Base-by-base conservation (phyloP, 2,113 vertebrate species). In the Bagarius yarrelli region DNA sequence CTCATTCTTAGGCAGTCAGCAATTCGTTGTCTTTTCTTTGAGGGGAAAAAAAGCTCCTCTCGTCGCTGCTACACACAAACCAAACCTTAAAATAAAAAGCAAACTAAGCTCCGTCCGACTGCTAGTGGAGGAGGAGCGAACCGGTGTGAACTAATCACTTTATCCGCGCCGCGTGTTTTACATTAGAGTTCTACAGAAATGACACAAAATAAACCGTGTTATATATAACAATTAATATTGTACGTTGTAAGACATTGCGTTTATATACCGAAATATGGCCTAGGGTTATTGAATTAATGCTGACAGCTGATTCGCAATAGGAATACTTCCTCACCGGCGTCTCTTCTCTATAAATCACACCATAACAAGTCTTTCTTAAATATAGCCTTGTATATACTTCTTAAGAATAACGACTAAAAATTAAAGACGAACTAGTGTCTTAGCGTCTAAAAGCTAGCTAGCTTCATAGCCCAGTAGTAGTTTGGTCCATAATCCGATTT, bases 1-100 rank as follows among this genome's bases (percentile, higher is more conserved):
- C 59, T 84, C 44, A 74, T 78, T 82, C 79, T 76, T 73, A 4
- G 25, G 40, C 30, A 76, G 75, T 80, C 81, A 83, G 83, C 81
- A 83, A 56, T 84, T 86, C 80, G 55, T 80, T 74, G 47, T 64
- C 47, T 52, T 55, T 18, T 74, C 70, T 73, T 16, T 47, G 19
- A 55, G 19, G 53, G 55, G 19, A 40, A 63, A 44, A 61, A 47
- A 59, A 57, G 55, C 34, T 66, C 56, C 63, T n/a, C 55, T 64
- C 59, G 4, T 69, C 50, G 34, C 47, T 3, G 55, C 47, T 74
- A 55, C 53, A 53, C 81, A 70, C 63, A 70, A 70, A 44, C 34
- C 60, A 21, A 74, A 27, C n/a, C 25, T 8, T 16, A 55, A 53
- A 56, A 52, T 16, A 44, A 67, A 72, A 40, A 40, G 23, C 59